Conservation (phyloP, 2,888 invertebrate species). For the Venusia cambrica region DNA sequence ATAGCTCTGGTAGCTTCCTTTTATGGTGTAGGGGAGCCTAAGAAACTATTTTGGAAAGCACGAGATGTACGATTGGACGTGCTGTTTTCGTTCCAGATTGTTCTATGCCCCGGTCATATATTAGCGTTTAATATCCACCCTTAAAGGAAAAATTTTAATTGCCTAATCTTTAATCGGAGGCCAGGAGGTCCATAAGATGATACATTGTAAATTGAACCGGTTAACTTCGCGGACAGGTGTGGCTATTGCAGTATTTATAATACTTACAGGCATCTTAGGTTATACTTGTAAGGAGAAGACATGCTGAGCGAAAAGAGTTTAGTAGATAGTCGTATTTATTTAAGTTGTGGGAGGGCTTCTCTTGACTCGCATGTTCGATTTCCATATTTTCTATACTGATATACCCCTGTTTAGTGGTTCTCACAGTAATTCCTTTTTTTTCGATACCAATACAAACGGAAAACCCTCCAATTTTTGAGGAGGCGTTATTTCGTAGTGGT, state of each 20-base stretch:
- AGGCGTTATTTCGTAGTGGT: too few species aligned
- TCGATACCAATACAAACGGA: too few species aligned
- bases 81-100: slow-evolving; percentile 3
- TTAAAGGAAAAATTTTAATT: slow-evolving; percentile 72
- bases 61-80: slow-evolving; percentile 5
- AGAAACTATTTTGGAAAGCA: too few species aligned
- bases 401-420: too few species aligned
- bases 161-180: slow-evolving; percentile 60
- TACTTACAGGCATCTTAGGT: slow-evolving; percentile 3
- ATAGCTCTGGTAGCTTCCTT: too few species aligned
- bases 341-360: slow-evolving; percentile 20
- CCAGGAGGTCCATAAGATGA: slow-evolving; percentile 56
- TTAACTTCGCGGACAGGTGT: slow-evolving; percentile 33
- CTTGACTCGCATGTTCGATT: too few species aligned
- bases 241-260: slow-evolving; percentile 30
- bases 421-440: too few species aligned
- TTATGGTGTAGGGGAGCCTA: too few species aligned
- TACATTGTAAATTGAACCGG: slow-evolving; percentile 39
- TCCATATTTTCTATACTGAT: too few species aligned
- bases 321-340: slow-evolving; percentile 17
- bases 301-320: slow-evolving; percentile 22
- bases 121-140: slow-evolving; percentile 65
- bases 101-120: slow-evolving; percentile 46
- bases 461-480: too few species aligned
- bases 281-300: slow-evolving; percentile 8